Base-by-base conservation (phyloP, 2,888 invertebrate genomes). In the Amphiduros pacificus region DNA sequence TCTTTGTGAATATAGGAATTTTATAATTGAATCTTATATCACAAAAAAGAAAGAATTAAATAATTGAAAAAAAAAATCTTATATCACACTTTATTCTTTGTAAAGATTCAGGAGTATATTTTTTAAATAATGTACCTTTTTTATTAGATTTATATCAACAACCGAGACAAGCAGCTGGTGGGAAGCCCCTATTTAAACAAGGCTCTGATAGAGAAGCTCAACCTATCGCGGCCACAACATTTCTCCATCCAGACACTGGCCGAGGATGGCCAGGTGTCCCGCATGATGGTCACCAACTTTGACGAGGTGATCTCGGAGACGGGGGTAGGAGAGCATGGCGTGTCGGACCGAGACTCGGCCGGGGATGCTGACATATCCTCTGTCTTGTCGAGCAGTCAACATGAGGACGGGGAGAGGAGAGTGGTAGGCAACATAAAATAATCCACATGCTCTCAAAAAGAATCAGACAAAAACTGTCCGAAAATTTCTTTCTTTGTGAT, bases 191-290 rank as follows among this genome's bases (percentile, higher is more conserved):
- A 67, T 40, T 57, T 75, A 17, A 68, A 73, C n/a, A 75, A 76
- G 54, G 69, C 74, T 6, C 69, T 77, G 11, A 63, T 79, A 40
- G 76, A 76, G 57, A 72, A 73, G 44, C 57, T 77, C 9, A 70
- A 74, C 60, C 69, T 73, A 1, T 69, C 67, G 49, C 64, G 69
- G 2, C 66, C 71, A n/a, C 73, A 73, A 49, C 67, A 71, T 31
- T 71, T 79, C 62, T 73, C 72, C 55, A 74, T 79, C 49, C 76
- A 77, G 66, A 74, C 76, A 5, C 66, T 76, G 41, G 68, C 73
- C 22, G 69, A 70, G 3, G 67, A 69, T 26, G 76, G 77, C 31
- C 69, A 68, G 29, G 64, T 66, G 57, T 78, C 78, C 9, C 67
- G 69, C 9, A 41, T 71, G 6, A 69, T 71, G n/a, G 55, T 58